These are phyloP conservation scores for Drosophila mauritiana DNA, from an alignment of 1,140 invertebrate genomes.

Conservation along the genomic window DNA sequence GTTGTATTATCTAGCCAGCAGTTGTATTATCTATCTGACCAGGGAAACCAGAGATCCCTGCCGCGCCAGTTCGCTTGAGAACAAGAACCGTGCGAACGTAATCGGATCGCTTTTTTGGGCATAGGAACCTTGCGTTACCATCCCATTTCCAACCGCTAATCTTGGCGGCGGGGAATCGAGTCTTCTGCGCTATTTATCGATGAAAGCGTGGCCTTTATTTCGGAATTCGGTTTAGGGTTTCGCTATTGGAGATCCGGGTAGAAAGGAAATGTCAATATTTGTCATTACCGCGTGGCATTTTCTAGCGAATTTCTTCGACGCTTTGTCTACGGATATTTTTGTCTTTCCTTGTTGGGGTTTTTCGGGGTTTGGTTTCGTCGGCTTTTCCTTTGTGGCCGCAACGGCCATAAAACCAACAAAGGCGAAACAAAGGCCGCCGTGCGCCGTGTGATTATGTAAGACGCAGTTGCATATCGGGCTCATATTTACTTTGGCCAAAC, in stretches of 20 bases:
- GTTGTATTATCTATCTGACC: constrained; percentile 8
- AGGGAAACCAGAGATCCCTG: constrained; percentile 1
- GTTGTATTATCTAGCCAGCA: constrained; percentile 2
- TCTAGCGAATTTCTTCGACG: constrained; percentile 67
- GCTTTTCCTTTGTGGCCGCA: constrained; percentile 34
- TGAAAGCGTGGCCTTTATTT: constrained; percentile 16
- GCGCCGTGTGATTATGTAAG: constrained; percentile 40
- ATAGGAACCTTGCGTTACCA: constrained; percentile 27
- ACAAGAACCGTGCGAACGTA: constrained; percentile 39
- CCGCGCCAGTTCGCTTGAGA: background rate
- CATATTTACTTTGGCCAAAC: constrained; percentile 19
- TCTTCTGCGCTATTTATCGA: constrained; percentile 26
- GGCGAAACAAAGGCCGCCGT: constrained; percentile 41
- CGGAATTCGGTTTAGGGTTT: constrained; percentile 6
- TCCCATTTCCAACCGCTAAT: constrained; percentile 28
- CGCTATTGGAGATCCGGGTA: constrained; percentile 10
- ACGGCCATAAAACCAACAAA: constrained; percentile 38
- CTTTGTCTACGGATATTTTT: constrained; percentile 22
- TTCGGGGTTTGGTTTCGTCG: constrained; percentile 13
- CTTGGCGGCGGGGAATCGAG: background rate
- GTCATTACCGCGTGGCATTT: constrained; percentile 73
- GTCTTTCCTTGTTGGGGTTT: constrained; percentile 4
- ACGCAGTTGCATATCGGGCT: constrained; percentile 31
- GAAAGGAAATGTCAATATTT: constrained; percentile 72
- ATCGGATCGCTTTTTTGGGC: constrained; percentile 25